These are phyloP conservation scores for Chroicocephalus ridibundus DNA, from an alignment of 2,113 vertebrate species.

Conservation along the genomic window DNA sequence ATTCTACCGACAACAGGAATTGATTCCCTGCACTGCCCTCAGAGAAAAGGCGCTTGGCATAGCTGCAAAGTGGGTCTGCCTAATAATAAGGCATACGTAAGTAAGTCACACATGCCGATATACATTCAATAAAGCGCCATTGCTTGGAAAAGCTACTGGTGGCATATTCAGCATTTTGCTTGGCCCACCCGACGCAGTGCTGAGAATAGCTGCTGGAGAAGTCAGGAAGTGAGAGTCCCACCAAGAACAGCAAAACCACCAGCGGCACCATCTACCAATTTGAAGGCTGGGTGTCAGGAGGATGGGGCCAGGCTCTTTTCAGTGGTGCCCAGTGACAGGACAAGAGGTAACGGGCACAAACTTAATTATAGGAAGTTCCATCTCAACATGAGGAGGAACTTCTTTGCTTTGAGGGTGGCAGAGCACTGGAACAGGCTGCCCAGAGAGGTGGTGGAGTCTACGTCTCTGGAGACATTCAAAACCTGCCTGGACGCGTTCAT, in stretches of 20 bases:
- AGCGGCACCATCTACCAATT: neutral
- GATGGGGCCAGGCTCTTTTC: too few species aligned
- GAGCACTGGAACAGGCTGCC: too few species aligned
- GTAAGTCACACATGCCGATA: accelerated
- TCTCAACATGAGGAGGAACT: too few species aligned
- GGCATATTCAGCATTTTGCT: neutral
- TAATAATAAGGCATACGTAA: neutral
- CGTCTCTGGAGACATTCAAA: too few species aligned
- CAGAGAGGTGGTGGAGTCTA: too few species aligned
- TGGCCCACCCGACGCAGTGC: neutral
- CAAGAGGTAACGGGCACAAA: too few species aligned
- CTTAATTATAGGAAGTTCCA: too few species aligned
- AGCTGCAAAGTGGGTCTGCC: neutral
- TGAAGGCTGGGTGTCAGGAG: too few species aligned
- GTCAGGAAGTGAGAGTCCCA: neutral
- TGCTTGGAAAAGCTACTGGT: neutral
- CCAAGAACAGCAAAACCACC: neutral
- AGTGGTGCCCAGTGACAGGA: too few species aligned
- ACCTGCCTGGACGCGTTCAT: too few species aligned
- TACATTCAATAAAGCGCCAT: too few species aligned
- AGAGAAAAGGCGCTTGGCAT: neutral
- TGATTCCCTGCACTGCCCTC: neutral
- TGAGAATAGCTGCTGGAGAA: neutral
- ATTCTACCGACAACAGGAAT: neutral
- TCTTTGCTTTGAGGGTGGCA: too few species aligned